Conservation (phyloP, 2,113 vertebrate species). For the Microtus montanus region DNA sequence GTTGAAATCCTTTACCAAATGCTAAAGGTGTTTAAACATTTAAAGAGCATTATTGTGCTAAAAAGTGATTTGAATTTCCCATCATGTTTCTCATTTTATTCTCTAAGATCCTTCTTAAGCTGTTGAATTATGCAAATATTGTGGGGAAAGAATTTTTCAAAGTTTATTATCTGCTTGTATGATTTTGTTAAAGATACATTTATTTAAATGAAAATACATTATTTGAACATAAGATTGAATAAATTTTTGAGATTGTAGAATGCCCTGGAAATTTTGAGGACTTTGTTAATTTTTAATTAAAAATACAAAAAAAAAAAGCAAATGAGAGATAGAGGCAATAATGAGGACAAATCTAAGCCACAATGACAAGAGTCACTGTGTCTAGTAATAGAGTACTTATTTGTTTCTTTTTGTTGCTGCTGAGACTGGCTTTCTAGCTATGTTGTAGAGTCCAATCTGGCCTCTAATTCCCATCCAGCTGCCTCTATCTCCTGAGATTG, state of each 20-base stretch:
- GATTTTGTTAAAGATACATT: background rate
- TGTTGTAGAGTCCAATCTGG: background rate
- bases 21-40: slow-evolving; percentile 3
- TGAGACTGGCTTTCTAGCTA: background rate
- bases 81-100: slow-evolving; percentile 12
- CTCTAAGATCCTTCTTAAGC: background rate
- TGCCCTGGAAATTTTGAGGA: background rate
- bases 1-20: slow-evolving; percentile 4
- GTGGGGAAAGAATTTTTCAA: background rate
- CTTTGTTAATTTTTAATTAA: background rate
- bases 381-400: background rate
- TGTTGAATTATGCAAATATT: slow-evolving; percentile 9
- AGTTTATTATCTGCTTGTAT: background rate
- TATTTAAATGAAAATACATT: slow-evolving; percentile 37
- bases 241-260: background rate
- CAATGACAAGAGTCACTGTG: background rate
- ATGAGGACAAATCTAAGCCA: background rate
- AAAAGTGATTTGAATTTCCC: slow-evolving; percentile 30
- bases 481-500: background rate
- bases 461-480: background rate
- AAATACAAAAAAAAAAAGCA: background rate
- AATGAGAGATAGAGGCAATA: background rate
- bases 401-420: background rate
- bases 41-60: background rate
- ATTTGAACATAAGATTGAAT: slow-evolving; percentile 20